These are phyloP conservation scores for Calliopsis andreniformis DNA, from an alignment of 1,140 invertebrate genomes.

Conservation along the genomic window DNA sequence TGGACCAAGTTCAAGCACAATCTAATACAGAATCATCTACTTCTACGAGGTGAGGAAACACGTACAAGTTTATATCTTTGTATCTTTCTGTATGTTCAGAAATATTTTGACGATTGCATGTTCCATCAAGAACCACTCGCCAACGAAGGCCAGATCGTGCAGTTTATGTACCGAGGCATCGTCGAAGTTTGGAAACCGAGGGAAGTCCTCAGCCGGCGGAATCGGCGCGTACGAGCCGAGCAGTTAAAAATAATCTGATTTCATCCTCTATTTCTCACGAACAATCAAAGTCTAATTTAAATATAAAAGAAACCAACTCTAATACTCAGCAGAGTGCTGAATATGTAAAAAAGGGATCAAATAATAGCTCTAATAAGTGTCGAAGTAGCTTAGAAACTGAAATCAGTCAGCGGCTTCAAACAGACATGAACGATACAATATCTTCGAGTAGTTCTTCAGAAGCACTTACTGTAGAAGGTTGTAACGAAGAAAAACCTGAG, in stretches of 20 bases:
- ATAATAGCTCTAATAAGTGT: neutral
- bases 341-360: slow-evolving; percentile 17
- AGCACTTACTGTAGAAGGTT: neutral
- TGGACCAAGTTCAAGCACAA: slow-evolving; percentile 37
- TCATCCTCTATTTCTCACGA: slow-evolving; percentile 1
- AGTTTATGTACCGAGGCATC: slow-evolving; percentile 88
- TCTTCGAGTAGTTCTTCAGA: neutral
- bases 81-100: neutral
- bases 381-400: slow-evolving; percentile 4
- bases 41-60: slow-evolving; percentile 40
- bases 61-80: neutral
- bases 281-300: slow-evolving; percentile 27
- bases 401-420: neutral
- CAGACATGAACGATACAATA: neutral
- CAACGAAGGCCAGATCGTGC: slow-evolving; percentile 88
- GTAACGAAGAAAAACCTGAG: neutral
- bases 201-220: slow-evolving; percentile 38
- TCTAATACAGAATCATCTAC: slow-evolving; percentile 12
- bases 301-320: slow-evolving; percentile 23
- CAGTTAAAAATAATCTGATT: neutral
- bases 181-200: slow-evolving; percentile 82
- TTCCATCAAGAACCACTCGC: slow-evolving; percentile 68
- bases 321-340: neutral
- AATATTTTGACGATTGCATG: neutral
- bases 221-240: neutral